These are phyloP conservation scores for Holothuria scabra DNA, from an alignment of 53 echinoderm and acorn worm species.

Conservation along the genomic window DNA sequence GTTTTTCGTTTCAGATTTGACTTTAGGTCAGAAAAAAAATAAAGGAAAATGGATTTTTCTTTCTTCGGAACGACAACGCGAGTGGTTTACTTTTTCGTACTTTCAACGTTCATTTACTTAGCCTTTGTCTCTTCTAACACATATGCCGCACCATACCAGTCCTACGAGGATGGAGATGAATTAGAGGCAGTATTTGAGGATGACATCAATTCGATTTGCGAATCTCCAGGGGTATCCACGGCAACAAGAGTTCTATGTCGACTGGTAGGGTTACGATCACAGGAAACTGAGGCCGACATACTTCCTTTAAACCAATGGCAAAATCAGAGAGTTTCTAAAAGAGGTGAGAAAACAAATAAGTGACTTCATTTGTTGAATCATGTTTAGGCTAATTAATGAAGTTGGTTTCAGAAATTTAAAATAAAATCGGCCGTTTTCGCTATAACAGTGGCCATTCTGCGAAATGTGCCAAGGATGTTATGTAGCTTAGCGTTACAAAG, in stretches of 20 bases:
- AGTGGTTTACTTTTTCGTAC: conserved; percentile 2
- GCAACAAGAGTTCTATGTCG: conserved; percentile 35
- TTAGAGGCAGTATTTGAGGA: background rate
- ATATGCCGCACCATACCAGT: conserved; percentile 10
- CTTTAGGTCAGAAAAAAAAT: background rate
- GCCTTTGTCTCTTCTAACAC: conserved; percentile 35
- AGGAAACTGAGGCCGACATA: background rate
- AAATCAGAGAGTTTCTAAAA: background rate
- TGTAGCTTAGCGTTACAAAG: no score
- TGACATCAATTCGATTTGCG: conserved; percentile 12
- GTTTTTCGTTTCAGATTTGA: no score
- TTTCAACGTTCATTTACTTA: conserved; percentile 29
- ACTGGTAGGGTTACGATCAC: background rate
- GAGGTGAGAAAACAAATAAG: background rate
- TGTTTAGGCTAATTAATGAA: no score
- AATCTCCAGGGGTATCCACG: background rate
- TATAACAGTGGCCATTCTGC: no score
- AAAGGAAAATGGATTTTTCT: background rate
- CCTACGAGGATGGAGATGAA: background rate
- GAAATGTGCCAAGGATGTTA: no score
- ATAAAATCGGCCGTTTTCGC: no score
- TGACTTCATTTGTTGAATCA: no score
- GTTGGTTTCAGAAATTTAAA: no score
- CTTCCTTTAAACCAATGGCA: background rate
- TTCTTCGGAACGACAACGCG: background rate